phyloP scores from a whole-genome alignment of 1,140 invertebrate genomes.

The Microplitis demolitor region DNA sequence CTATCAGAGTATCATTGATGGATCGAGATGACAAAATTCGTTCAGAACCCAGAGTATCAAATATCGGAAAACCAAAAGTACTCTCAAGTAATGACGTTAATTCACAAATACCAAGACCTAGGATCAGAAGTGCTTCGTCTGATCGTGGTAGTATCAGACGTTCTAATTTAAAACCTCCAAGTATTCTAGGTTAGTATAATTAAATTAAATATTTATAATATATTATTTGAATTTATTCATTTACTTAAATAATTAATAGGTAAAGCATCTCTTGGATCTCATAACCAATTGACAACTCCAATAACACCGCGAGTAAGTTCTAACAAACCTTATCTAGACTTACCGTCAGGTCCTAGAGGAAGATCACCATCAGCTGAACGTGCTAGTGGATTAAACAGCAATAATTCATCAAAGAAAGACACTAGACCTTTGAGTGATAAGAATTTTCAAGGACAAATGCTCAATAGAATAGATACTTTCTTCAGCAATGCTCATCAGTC shows the following conservation, averaged over 20 bases:
- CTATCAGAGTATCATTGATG: slow-evolving; percentile 36
- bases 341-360: slow-evolving; percentile 20
- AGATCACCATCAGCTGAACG: slow-evolving; percentile 47
- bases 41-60: slow-evolving; percentile 32
- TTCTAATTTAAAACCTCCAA: slow-evolving; percentile 36
- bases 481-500: slow-evolving; percentile 37
- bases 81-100: slow-evolving; percentile 17
- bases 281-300: slow-evolving; percentile 23
- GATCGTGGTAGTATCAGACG: slow-evolving; percentile 38
- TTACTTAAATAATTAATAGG: slow-evolving; percentile 18
- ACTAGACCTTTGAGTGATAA: slow-evolving; percentile 51
- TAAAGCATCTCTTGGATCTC: slow-evolving; percentile 25
- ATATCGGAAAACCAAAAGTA: slow-evolving; percentile 30
- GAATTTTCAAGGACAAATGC: slow-evolving; percentile 45
- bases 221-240: background rate
- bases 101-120: slow-evolving; percentile 47
- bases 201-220: slow-evolving; percentile 10
- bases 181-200: slow-evolving; percentile 20
- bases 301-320: background rate
- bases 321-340: background rate
- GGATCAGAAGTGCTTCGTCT: slow-evolving; percentile 38
- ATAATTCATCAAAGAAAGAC: slow-evolving; percentile 45
- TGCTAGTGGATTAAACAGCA: slow-evolving; percentile 34
- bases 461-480: slow-evolving; percentile 48
- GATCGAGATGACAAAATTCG: slow-evolving; percentile 38